Evolutionary conservation across 2,888 invertebrate species (phyloP).

Genomic region (Rhodophaea formosa): DNA sequence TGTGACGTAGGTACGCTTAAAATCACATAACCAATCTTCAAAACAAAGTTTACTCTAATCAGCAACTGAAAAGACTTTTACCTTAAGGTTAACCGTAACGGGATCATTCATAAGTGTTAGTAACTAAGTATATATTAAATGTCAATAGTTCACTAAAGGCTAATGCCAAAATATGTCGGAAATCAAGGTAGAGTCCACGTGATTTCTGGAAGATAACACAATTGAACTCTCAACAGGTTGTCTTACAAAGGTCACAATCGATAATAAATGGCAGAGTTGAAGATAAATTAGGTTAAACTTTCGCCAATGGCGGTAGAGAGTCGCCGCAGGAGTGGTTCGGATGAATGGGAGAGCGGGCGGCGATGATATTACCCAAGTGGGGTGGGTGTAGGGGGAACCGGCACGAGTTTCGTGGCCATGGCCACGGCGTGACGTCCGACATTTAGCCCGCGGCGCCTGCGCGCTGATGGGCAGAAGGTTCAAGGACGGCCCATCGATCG

Average conservation of each 20-base stretch:
- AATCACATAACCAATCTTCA: too few species aligned
- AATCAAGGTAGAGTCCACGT: slow-evolving; percentile 31
- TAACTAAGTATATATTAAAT: slow-evolving; percentile 29
- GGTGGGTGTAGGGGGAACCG: slow-evolving; percentile 38
- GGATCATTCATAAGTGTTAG: not conserved
- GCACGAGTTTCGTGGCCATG: slow-evolving; percentile 70
- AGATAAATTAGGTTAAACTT: slow-evolving; percentile 39
- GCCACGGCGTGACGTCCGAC: slow-evolving; percentile 70
- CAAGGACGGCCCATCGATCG: slow-evolving; percentile 74
- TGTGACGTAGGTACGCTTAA: too few species aligned
- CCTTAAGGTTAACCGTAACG: not conserved
- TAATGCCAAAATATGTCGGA: slow-evolving; percentile 20
- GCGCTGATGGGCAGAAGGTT: slow-evolving; percentile 55
- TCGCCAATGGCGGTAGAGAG: slow-evolving; percentile 39
- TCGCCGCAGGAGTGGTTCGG: slow-evolving; percentile 44
- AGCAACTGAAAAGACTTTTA: too few species aligned
- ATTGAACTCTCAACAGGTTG: slow-evolving; percentile 52
- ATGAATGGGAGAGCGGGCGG: slow-evolving; percentile 51
- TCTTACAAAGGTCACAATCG: slow-evolving; percentile 60
- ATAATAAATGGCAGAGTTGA: slow-evolving; percentile 70
- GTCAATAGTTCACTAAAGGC: slow-evolving; percentile 36
- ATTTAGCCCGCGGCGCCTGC: slow-evolving; percentile 63
- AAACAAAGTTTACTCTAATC: too few species aligned
- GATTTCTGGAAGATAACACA: slow-evolving; percentile 34
- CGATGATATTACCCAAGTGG: slow-evolving; percentile 24